Conservation (phyloP, 2,888 invertebrate genomes). For the Tinea semifulvella region DNA sequence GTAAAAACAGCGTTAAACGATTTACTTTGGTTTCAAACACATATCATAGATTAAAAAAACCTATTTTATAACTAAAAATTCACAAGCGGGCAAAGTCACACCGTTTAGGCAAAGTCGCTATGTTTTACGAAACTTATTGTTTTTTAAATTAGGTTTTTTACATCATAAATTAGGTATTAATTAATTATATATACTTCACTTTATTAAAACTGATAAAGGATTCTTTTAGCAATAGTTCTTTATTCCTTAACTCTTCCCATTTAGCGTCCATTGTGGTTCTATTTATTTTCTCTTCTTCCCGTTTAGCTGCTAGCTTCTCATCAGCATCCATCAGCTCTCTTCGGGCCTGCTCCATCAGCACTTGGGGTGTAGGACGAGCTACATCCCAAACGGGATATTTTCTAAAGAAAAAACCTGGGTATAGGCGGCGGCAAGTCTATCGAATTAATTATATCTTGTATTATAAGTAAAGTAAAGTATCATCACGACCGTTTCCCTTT, state of each 20-base stretch:
- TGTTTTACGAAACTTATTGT: too few species aligned
- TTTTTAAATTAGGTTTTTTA: not conserved
- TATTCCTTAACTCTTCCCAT: constrained; percentile 63
- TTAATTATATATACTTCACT: constrained; percentile 27
- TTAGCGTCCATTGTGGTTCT: constrained; percentile 54
- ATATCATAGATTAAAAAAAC: not conserved
- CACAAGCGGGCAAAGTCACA: too few species aligned
- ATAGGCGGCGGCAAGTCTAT: too few species aligned
- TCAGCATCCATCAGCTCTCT: constrained; percentile 62
- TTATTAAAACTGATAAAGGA: constrained; percentile 71
- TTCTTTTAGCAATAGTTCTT: constrained; percentile 60
- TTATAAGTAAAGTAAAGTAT: too few species aligned
- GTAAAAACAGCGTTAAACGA: too few species aligned
- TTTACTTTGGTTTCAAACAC: too few species aligned
- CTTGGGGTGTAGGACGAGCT: constrained; percentile 62
- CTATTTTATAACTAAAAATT: not conserved
- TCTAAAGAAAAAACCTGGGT: constrained; percentile 37
- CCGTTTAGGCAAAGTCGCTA: too few species aligned
- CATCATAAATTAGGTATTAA: not conserved
- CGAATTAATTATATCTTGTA: too few species aligned
- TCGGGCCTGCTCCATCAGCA: constrained; percentile 61
- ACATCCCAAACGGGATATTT: constrained; percentile 72
- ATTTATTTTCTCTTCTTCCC: constrained; percentile 43
- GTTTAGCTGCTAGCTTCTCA: constrained; percentile 49
- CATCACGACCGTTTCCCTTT: too few species aligned